These are phyloP conservation scores for Opisthograptis luteolata DNA, from an alignment of 2,888 invertebrate genomes.

Conservation along the genomic window DNA sequence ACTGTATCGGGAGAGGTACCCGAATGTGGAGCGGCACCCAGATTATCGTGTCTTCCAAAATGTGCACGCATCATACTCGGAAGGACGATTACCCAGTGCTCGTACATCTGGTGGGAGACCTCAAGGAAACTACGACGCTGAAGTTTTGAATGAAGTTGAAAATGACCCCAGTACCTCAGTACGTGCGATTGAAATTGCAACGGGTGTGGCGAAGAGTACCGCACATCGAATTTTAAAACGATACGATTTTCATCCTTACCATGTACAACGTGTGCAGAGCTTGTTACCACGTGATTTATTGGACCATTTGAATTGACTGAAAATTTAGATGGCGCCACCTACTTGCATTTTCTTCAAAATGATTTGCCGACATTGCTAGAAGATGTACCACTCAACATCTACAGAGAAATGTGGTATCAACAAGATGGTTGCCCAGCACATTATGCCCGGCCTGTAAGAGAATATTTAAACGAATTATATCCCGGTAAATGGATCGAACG, in stretches of 20 bases:
- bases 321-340: not conserved
- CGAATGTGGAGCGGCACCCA: not conserved
- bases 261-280: not conserved
- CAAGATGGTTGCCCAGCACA: too few species aligned
- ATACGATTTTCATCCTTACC: not conserved
- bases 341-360: not conserved
- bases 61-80: not conserved
- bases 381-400: not conserved
- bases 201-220: not conserved
- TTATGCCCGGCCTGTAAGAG: too few species aligned
- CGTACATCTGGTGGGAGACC: too few species aligned
- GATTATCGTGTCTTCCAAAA: not conserved
- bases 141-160: not conserved
- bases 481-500: too few species aligned
- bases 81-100: not conserved
- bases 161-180: slow-evolving; percentile 30
- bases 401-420: too few species aligned
- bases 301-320: not conserved
- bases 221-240: not conserved
- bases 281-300: not conserved
- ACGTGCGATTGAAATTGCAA: slow-evolving; percentile 23
- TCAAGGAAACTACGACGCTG: not conserved
- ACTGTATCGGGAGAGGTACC: not conserved
- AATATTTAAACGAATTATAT: too few species aligned
- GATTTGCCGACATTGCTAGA: not conserved